Evolutionary conservation across 2,888 invertebrate species (phyloP).

Genomic region (Drosophila yooni): DNA sequence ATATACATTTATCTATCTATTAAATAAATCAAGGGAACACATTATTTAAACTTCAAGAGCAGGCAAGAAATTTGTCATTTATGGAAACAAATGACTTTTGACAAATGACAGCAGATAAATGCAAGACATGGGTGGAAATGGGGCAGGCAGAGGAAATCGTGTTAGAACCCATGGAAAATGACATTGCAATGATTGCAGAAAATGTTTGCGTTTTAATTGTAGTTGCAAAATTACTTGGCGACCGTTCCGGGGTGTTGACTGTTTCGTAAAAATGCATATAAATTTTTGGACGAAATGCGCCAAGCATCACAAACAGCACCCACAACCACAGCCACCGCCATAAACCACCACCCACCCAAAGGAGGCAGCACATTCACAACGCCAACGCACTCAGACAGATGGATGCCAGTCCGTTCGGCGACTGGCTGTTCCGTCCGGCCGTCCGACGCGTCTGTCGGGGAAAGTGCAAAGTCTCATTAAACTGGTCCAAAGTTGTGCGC

Average conservation of each 20-base stretch:
- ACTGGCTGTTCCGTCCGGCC: slow-evolving; percentile 8
- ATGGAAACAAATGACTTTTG: slow-evolving; percentile 73
- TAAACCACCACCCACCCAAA: slow-evolving; percentile 31
- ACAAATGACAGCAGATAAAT: slow-evolving; percentile 40
- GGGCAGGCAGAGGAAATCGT: not conserved
- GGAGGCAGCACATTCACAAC: slow-evolving; percentile 24
- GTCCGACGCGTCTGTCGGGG: slow-evolving; percentile 11
- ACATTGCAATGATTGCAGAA: slow-evolving; percentile 33
- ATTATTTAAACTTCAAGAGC: slow-evolving; percentile 58
- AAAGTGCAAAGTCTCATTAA: slow-evolving; percentile 53
- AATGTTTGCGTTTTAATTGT: slow-evolving; percentile 71
- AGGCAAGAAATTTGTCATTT: slow-evolving; percentile 61
- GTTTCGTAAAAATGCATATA: slow-evolving; percentile 63
- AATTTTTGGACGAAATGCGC: slow-evolving; percentile 52
- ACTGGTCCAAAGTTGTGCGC: slow-evolving; percentile 23
- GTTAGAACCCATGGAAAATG: not conserved
- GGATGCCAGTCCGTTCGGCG: slow-evolving; percentile 33
- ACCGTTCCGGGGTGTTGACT: slow-evolving; percentile 60
- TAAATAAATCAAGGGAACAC: slow-evolving; percentile 65
- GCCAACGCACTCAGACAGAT: slow-evolving; percentile 41
- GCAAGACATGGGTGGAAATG: not conserved
- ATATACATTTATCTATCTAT: slow-evolving; percentile 29
- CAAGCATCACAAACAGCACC: slow-evolving; percentile 19
- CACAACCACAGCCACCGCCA: not conserved
- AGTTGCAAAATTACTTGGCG: slow-evolving; percentile 62